Base-by-base conservation (phyloP, 1,140 invertebrate genomes). In the Protaetia brevitarsis region DNA sequence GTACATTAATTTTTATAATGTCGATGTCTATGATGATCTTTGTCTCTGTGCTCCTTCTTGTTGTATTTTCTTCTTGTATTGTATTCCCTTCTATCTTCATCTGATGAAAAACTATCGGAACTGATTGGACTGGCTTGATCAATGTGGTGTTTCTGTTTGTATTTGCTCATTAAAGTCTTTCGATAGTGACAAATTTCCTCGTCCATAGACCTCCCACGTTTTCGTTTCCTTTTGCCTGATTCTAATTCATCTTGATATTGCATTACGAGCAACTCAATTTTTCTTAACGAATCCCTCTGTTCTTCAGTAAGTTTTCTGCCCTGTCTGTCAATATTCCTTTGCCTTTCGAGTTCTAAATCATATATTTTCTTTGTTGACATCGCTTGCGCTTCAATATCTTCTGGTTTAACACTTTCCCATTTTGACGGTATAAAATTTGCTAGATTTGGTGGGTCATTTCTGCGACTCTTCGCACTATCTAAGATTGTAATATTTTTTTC, bases 171-270 rank as follows among this genome's bases (percentile, higher is more conserved):
- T 8, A 97, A 84, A 77, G 95, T 94, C 71, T 89, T 86, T 21
- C 95, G 82, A 77, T 95, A 96, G 79, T 95, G 89, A 75, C 94
- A 88, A 0, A 97, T 88, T 81, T 96, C 93, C 72, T 90, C 86
- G 66, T 84, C 78, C 67, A 93, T 83, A n/a, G 85, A 85, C 83
- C 91, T 89, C 4, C 87, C 88, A 11, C 86, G 76, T 78, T 93
- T 92, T 0, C 91, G 73, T 51, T 83, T 84, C 64, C 88, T 82
- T 72, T 87, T 85, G 1, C 94, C 93, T 21, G 86, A 88, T 80
- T 97, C 95, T 29, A 97, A 77, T 79, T 97, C 94, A 83, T 97
- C 95, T 80, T 96, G 94, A 82, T 95, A 97, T 74, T 94, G 90
- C 82, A 97, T 85, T 7, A 94, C 93, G 81, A 95, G 94, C 29